These are phyloP conservation scores for Gymnogyps californianus DNA, from an alignment of 2,113 vertebrate genomes.

Conservation along the genomic window DNA sequence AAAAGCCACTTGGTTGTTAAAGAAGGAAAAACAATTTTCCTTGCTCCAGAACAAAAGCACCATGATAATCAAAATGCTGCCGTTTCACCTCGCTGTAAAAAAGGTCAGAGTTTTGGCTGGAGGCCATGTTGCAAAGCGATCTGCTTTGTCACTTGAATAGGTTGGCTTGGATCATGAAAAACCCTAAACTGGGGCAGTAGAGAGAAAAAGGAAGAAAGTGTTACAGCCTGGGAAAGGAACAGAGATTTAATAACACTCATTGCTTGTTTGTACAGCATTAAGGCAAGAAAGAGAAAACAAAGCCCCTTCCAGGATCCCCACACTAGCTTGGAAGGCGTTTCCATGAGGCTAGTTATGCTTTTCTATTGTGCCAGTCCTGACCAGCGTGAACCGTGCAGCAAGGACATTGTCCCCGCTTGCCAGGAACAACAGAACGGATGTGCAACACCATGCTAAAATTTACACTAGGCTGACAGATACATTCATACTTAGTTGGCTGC, in stretches of 20 bases:
- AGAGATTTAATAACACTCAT: background rate
- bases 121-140: background rate
- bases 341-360: background rate
- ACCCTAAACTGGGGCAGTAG: background rate
- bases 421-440: background rate
- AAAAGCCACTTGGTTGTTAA: background rate
- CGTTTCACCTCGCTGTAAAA: background rate
- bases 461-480: background rate
- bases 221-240: background rate
- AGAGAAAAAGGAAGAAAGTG: background rate
- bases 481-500: background rate
- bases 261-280: background rate
- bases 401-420: background rate
- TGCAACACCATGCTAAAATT: background rate
- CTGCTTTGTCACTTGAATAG: constrained; percentile 37
- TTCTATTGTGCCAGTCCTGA: background rate
- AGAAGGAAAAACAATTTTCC: background rate
- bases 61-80: background rate
- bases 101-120: constrained; percentile 17
- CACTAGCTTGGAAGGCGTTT: background rate
- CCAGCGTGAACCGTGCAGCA: rapidly evolving
- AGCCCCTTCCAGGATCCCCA: background rate
- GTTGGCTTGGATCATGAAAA: background rate
- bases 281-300: background rate
- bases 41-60: background rate